Percentiles rank a stretch among this genome's conserved stretches.
phyloP scores from a whole-genome alignment of 2,797 vertebrate species.

The Xenops minutus region DNA sequence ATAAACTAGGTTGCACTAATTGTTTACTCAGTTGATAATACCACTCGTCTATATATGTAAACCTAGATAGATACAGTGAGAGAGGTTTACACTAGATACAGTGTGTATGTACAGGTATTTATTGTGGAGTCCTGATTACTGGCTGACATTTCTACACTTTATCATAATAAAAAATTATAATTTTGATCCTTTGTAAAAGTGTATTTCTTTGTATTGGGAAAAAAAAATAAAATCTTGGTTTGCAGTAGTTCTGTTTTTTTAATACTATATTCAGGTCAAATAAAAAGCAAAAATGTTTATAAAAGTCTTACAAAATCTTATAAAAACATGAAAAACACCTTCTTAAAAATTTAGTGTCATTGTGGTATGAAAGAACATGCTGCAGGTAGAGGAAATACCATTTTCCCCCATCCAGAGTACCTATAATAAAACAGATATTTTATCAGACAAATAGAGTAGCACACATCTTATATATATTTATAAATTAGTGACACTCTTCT shows the following conservation, averaged over 20 bases:
- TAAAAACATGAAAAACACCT: neutral
- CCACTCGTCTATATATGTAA: neutral
- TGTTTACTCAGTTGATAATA: neutral
- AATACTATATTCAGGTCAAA: neutral
- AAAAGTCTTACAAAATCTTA: neutral
- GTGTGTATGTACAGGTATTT: neutral
- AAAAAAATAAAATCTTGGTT: neutral
- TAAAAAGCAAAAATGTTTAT: neutral
- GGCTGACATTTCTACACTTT: neutral
- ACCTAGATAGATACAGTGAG: neutral
- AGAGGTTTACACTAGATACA: too few species aligned
- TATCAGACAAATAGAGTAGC: neutral
- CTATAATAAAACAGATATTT: neutral
- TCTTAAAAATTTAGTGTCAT: neutral
- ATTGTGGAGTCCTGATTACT: neutral
- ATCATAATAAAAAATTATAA: neutral
- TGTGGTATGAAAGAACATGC: neutral
- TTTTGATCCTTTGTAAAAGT: neutral
- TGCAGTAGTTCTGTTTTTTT: neutral
- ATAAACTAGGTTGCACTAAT: neutral
- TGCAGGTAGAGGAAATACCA: neutral
- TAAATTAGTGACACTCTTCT: neutral
- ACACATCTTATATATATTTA: neutral
- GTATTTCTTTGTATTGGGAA: fast-evolving
- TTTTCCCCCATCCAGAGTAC: neutral